Evolutionary conservation across 2,888 invertebrate species (phyloP).

Genomic region (Drosophila birchii): DNA sequence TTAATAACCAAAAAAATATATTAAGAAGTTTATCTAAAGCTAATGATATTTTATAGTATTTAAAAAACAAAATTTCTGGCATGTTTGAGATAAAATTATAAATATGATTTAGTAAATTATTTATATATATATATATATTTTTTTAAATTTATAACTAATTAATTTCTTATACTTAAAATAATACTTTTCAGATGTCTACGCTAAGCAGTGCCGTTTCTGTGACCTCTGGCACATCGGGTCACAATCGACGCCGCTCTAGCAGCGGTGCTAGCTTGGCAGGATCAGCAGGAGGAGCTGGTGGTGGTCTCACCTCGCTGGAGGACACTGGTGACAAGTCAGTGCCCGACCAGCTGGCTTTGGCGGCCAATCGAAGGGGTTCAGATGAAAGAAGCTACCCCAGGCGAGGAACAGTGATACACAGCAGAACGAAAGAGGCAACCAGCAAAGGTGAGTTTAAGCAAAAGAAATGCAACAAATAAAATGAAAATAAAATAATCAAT

Average conservation of each 20-base stretch:
- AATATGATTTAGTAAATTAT: background rate
- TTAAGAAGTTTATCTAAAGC: too few relatives aligned
- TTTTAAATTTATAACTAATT: background rate
- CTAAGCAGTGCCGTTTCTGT: constrained; percentile 27
- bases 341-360: constrained; percentile 81
- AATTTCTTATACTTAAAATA: background rate
- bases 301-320: constrained; percentile 50
- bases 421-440: constrained; percentile 53
- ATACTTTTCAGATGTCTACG: constrained; percentile 22
- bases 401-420: constrained; percentile 60
- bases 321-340: constrained; percentile 69
- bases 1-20: too few relatives aligned
- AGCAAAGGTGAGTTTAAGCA: constrained; percentile 38
- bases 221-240: constrained; percentile 56
- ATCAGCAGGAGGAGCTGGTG: constrained; percentile 36
- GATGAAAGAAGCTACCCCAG: constrained; percentile 70
- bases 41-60: too few relatives aligned
- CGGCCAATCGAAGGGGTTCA: constrained; percentile 67
- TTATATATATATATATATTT: background rate
- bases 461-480: too few relatives aligned
- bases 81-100: background rate
- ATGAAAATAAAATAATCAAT: background rate
- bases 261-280: too few relatives aligned
- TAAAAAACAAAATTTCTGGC: too few relatives aligned
- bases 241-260: constrained; percentile 74